These are phyloP conservation scores for Drosophila equinoxialis DNA, from an alignment of 1,140 invertebrate genomes.

Conservation along the genomic window DNA sequence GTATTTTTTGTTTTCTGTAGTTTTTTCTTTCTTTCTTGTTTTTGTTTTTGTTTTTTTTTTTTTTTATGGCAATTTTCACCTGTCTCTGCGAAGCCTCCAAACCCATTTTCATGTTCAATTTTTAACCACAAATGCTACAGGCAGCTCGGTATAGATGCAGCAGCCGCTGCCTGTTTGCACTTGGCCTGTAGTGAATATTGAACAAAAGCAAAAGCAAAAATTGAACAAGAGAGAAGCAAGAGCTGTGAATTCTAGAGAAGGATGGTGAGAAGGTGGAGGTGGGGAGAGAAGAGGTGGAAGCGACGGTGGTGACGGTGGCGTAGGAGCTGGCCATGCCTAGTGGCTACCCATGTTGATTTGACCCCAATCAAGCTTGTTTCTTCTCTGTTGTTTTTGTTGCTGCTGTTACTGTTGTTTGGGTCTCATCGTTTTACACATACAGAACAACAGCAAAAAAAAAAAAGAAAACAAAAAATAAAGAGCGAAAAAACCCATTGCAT, in stretches of 20 bases:
- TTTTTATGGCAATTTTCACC: constrained; percentile 64
- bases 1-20: constrained; percentile 24
- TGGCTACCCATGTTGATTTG: constrained; percentile 55
- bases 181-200: constrained; percentile 52
- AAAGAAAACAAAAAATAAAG: not conserved
- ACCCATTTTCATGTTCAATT: constrained; percentile 24
- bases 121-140: constrained; percentile 62
- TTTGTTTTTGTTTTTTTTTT: not conserved
- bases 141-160: constrained; percentile 31
- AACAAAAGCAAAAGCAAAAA: constrained; percentile 58
- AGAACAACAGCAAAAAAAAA: constrained; percentile 12
- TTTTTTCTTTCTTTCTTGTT: constrained; percentile 20
- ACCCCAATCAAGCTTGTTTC: constrained; percentile 64
- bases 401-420: constrained; percentile 40
- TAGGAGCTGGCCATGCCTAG: constrained; percentile 8
- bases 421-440: constrained; percentile 62
- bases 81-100: constrained; percentile 27
- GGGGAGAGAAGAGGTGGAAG: not conserved
- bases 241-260: not conserved
- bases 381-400: constrained; percentile 37
- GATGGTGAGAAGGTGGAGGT: not conserved
- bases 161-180: constrained; percentile 13
- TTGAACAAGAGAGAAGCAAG: constrained; percentile 24
- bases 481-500: constrained; percentile 7
- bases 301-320: not conserved